Evolutionary conservation across 2,113 vertebrate genomes (phyloP), one percentile per base, ranked within the genome.

Genomic region (Okapia johnstoni): DNA sequence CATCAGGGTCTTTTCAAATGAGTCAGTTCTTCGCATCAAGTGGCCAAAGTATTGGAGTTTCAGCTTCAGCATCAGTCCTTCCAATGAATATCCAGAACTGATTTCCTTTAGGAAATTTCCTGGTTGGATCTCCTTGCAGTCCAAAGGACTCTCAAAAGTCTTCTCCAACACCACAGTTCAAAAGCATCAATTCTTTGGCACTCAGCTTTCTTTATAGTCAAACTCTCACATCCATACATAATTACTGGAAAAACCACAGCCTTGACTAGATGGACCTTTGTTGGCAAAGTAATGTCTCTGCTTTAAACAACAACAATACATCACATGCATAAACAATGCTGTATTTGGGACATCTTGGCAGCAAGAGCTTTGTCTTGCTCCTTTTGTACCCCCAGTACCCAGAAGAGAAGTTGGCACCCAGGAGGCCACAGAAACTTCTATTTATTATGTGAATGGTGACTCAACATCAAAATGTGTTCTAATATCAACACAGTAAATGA

Each of bases 381-480:
- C 80, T 77, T 88, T 80, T n/a, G 57, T 50, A 28, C 40, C 66
- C 30, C 40, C 12, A 26, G 83, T 6, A 61, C 52, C 81, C 43
- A 55, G 57, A 43, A 79, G 63, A 77, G 28, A 36, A 85, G 43
- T 13, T 26, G 26, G 46, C 58, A 94, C 77, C 54, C 40, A 50
- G 36, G 5, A 92, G 54, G 33, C 52, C 33, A 28, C 1, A 36
- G 54, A n/a, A 85, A 30, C 66, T 87, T 91, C 66, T 81, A 46
- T 43, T 60, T 80, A 76, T 76, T 84, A 60, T 79, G 77, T 57
- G 33, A 94, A 63, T 92, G 43, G 43, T 50, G 33, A 80, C 33
- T 46, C 73, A 88, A 93, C 52, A 83, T 43, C 57, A 76, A 77
- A 80, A 63, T 73, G 52, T 40, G 54, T 84, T 93, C 12, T 76